Base-by-base conservation (phyloP, 2,113 vertebrate genomes). In the Festucalex cinctus region DNA sequence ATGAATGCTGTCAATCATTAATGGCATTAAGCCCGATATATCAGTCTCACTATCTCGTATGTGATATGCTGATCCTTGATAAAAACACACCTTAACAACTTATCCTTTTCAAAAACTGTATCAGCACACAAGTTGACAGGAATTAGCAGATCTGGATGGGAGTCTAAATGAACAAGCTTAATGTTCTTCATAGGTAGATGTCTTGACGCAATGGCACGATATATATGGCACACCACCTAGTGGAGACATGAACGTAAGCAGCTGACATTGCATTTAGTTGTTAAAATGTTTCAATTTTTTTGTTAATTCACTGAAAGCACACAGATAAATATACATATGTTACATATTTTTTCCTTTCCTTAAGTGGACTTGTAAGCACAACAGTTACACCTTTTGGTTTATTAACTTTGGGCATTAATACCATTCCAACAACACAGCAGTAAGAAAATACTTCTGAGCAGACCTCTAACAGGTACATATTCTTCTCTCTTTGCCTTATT, bases 111-210 rank as follows among this genome's bases (percentile, higher is more conserved):
- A 77, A 95, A 98, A 13, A 98, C 96, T 0, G 93, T 94, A 84
- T 97, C 95, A 2, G 97, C 97, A 32, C 91, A 85, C 96, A 99
- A 98, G 84, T 96, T 95, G 69, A 98, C 93, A 1, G 97, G 95
- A 75, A 99, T 98, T 2, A 99, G 94, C n/a, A 99, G 94, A 75
- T 99, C 97, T 4, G 97, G 97, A 63, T 99, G 97, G 4, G 97
- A 98, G 89, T 99, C 97, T 53, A 98, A 81, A 80, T 99, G 97
- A 70, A 99, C 71, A 87, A 99, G 94, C 63, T 91, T 92, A 57
- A 99, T 85, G 73, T 94, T 86, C 74, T 83, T 88, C 76, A 85
- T 74, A 20, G 96, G 97, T 71, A 98, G 91, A 83, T 98, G 94
- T 71, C 93, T 95, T 0, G 97, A 97, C 54, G 92, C 97, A 66